Percentiles rank a stretch among this genome's conserved stretches.
phyloP scores from a whole-genome alignment of 2,113 vertebrate species.

The Haplochromis vanheusdeni region DNA sequence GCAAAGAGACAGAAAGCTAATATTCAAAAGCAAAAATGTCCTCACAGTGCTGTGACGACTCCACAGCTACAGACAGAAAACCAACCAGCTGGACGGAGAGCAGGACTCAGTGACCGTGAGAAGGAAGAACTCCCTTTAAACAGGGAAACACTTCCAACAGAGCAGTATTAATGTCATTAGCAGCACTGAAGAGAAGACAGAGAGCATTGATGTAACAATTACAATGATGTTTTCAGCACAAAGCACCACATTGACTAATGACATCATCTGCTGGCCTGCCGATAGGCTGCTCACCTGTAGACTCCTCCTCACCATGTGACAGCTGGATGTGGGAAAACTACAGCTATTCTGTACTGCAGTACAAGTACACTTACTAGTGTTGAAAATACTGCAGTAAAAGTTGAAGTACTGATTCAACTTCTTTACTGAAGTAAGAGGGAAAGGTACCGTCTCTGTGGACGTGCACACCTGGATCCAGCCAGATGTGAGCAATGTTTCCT shows the following conservation, averaged over 20 bases:
- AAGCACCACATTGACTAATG: not conserved
- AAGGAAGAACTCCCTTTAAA: not conserved
- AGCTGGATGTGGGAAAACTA: not conserved
- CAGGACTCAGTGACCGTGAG: not conserved
- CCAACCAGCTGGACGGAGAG: not conserved
- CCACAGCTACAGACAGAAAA: not conserved
- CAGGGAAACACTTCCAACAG: not conserved
- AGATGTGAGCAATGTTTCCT: not conserved
- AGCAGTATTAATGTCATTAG: not conserved
- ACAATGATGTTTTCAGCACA: not conserved
- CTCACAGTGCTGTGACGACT: not conserved
- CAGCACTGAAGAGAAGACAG: not conserved
- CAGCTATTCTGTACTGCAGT: not conserved
- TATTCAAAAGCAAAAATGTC: not conserved
- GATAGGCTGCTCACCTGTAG: not conserved
- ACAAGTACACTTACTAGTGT: not conserved
- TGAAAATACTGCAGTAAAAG: not conserved
- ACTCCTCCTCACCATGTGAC: not conserved
- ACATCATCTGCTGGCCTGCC: not conserved
- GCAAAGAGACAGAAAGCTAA: not conserved
- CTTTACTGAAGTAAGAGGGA: not conserved
- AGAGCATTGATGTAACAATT: not conserved
- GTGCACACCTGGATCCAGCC: not conserved
- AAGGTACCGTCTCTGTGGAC: not conserved
- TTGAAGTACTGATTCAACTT: not conserved